Evolutionary conservation across 2,113 vertebrate genomes (phyloP), one percentile per base, ranked within the genome.

Genomic region (Antennarius striatus): DNA sequence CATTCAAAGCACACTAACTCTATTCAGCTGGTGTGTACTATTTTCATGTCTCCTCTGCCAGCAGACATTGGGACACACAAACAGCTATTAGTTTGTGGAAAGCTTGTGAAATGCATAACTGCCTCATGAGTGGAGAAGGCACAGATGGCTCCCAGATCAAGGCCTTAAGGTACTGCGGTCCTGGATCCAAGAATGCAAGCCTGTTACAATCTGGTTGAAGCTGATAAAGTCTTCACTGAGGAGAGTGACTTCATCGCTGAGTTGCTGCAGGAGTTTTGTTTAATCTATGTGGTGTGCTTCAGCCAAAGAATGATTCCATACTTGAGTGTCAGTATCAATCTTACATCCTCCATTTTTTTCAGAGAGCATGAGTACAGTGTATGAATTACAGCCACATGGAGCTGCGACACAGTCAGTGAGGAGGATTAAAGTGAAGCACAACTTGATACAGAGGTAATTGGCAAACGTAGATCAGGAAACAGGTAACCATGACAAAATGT

Each of bases 101-200:
- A 78, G 46, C 51, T 64, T 78, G 81, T 77, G 63, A 85, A 89
- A 84, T 55, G 83, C 56, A 79, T 69, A 77, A 79, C 62, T 65
- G 68, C 17, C 65, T 63, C 56, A 59, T 62, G 69, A 80, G 56
- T 71, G 71, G 73, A 68, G 50, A 71, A 69, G 88, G 64, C 76
- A 73, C 87, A 86, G 71, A 83, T 88, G 73, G 81, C 73, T 74
- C 71, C 85, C 66, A 69, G 75, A 88, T 85, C 73, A 83, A 86
- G 76, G 75, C 63, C 81, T 81, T 55, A 78, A 79, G 81, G 69
- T 71, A 58, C 50, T 22, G 17, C 0, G 43, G 50, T 48, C 65
- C 56, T 68, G 63, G 47, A 66, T 74, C 58, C 65, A 77, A 81
- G 67, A 70, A 53, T 2, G 5, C 10, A 16, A 52, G 50, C 63